These are phyloP conservation scores for Phaonia tiefii DNA, from an alignment of 2,888 invertebrate genomes.

Conservation along the genomic window DNA sequence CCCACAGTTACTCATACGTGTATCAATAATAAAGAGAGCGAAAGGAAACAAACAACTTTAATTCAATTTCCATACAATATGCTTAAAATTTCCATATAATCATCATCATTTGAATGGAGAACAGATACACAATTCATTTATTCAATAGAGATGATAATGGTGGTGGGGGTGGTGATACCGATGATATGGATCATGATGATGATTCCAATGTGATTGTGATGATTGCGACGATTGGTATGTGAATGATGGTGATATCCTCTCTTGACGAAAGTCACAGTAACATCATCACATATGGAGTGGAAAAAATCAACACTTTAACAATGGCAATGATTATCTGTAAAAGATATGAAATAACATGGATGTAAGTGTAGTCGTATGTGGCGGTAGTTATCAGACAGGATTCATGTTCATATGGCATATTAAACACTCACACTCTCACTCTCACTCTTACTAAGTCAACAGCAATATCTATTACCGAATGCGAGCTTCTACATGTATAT, in stretches of 20 bases:
- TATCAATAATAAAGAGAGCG: constrained; percentile 13
- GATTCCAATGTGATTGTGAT: constrained; percentile 42
- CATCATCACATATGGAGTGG: background rate
- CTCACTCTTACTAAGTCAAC: background rate
- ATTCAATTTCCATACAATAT: constrained; percentile 61
- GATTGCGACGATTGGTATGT: constrained; percentile 17
- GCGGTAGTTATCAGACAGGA: constrained; percentile 42
- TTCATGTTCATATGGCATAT: constrained; percentile 18
- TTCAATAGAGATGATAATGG: constrained; percentile 9
- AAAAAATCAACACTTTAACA: constrained; percentile 31
- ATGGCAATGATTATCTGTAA: constrained; percentile 43
- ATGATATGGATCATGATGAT: constrained; percentile 36
- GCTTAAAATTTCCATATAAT: constrained; percentile 56
- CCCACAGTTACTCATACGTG: background rate
- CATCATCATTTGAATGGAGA: constrained; percentile 10
- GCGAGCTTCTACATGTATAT: background rate
- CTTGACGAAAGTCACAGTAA: constrained; percentile 3
- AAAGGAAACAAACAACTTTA: constrained; percentile 51
- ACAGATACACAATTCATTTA: constrained; percentile 54
- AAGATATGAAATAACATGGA: constrained; percentile 32
- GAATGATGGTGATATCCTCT: constrained; percentile 27
- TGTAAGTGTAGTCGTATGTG: background rate
- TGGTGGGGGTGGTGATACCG: background rate
- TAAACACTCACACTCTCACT: background rate
- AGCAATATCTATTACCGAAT: constrained; percentile 18